phyloP scores from a whole-genome alignment of 2,797 vertebrate species.

The Neoniphon sammara region DNA sequence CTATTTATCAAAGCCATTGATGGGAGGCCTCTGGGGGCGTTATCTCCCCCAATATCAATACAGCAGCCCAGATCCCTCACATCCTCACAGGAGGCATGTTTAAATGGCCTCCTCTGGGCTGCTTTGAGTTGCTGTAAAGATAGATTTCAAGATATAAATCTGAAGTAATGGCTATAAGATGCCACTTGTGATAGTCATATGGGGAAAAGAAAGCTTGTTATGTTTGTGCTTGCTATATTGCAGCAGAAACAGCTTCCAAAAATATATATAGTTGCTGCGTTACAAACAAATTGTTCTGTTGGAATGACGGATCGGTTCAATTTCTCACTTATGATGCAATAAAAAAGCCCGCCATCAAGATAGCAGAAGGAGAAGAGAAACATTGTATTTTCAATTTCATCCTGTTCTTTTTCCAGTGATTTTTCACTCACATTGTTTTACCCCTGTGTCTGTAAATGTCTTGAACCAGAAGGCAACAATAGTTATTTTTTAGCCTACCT shows the following conservation, averaged over 20 bases:
- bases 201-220: neutral
- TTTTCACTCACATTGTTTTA: constrained; percentile 41
- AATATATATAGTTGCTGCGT: constrained; percentile 4
- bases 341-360: constrained; percentile 27
- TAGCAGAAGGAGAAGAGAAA: constrained; percentile 28
- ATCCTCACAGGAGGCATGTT: constrained; percentile 3
- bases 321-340: constrained; percentile 33
- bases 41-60: constrained; percentile 33
- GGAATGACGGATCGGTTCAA: constrained; percentile 31
- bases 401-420: constrained; percentile 12
- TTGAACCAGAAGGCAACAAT: constrained; percentile 64
- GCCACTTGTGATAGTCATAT: neutral
- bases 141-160: constrained; percentile 12
- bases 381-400: constrained; percentile 35
- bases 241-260: constrained; percentile 2
- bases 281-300: constrained; percentile 16
- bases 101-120: neutral
- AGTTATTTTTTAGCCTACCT: constrained; percentile 51
- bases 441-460: constrained; percentile 44
- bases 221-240: constrained; percentile 12
- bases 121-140: constrained; percentile 7
- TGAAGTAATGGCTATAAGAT: constrained; percentile 3
- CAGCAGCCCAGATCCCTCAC: constrained; percentile 1
- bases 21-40: constrained; percentile 17
- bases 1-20: constrained; percentile 40